Evolutionary conservation across 2,113 vertebrate species (phyloP), one percentile per base, ranked within the genome.

Genomic region (Sceloporus undulatus): DNA sequence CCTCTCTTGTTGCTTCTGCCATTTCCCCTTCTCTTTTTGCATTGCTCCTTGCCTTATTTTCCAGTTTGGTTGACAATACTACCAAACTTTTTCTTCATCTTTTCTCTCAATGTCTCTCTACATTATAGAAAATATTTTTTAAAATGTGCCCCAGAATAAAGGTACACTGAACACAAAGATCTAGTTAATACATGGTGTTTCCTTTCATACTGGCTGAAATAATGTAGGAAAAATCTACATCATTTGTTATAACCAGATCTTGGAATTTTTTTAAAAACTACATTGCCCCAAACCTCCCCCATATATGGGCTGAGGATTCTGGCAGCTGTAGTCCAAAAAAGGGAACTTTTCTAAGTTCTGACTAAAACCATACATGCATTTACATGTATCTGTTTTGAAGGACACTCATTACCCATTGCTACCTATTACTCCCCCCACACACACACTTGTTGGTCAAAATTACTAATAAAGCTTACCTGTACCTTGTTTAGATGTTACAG

Each of bases 401-500:
- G 42, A 9, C 21, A 7, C 21, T 13, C 29, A 54, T 19, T 84
- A 59, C 29, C 1, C 9, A 48, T 29, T 8, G 34, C 14, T 11
- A 56, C 14, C 10, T 14, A 16, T 25, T 38, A 23, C 4, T 79
- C 54, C 29, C 56, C 25, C 9, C n/a, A 27, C 23, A 14, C 21
- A 10, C 5, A 75, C 10, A 6, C 48, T 48, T 23, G 27, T 13
- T 13, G 3, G 19, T n/a, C 11, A 23, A 84, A 52, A 91, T 91
- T 38, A 86, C 75, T 18, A 90, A 5, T 62, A 80, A 71, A 89
- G 78, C 95, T 93, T 95, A 98, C 98, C 97, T 95, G 96, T 40
- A 88, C 91, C 90, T 82, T 97, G 97, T 89, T 95, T 96, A 89
- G 97, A 96, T 83, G 96, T 95, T 83, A 98, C 73, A 76, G 98